These are phyloP conservation scores for Lacerta agilis DNA, from an alignment of 2,797 vertebrate genomes.

Conservation along the genomic window DNA sequence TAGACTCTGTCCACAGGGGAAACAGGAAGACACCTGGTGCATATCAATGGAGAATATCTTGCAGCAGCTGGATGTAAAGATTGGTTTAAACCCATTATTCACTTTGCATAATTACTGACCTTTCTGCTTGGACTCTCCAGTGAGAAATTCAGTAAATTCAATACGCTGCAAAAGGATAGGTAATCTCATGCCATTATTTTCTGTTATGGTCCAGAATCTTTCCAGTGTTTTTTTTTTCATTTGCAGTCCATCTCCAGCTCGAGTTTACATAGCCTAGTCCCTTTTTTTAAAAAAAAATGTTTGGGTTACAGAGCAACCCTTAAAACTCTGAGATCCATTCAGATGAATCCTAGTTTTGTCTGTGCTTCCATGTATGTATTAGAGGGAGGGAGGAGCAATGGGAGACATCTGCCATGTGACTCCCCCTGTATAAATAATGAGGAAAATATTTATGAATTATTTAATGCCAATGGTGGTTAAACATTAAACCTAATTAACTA, in stretches of 20 bases:
- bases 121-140: slow-evolving; percentile 61
- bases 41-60: slow-evolving; percentile 54
- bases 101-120: slow-evolving; percentile 74
- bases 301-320: not conserved
- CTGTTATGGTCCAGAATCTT: slow-evolving; percentile 34
- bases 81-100: slow-evolving; percentile 68
- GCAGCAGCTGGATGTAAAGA: slow-evolving; percentile 59
- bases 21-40: slow-evolving; percentile 55
- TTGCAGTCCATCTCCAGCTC: slow-evolving; percentile 26
- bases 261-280: not conserved
- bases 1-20: slow-evolving; percentile 25
- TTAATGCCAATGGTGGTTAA: slow-evolving; percentile 16
- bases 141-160: slow-evolving; percentile 62
- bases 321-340: not conserved
- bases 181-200: slow-evolving; percentile 27
- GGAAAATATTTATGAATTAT: slow-evolving; percentile 32
- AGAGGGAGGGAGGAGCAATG: not conserved
- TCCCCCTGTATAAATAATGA: not conserved
- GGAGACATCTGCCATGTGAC: not conserved
- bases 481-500: slow-evolving; percentile 25
- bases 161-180: slow-evolving; percentile 49
- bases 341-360: not conserved
- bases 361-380: not conserved
- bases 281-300: not conserved
- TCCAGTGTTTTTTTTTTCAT: slow-evolving; percentile 41